phyloP scores from a whole-genome alignment of 1,140 invertebrate genomes.

The Solen grandis region DNA sequence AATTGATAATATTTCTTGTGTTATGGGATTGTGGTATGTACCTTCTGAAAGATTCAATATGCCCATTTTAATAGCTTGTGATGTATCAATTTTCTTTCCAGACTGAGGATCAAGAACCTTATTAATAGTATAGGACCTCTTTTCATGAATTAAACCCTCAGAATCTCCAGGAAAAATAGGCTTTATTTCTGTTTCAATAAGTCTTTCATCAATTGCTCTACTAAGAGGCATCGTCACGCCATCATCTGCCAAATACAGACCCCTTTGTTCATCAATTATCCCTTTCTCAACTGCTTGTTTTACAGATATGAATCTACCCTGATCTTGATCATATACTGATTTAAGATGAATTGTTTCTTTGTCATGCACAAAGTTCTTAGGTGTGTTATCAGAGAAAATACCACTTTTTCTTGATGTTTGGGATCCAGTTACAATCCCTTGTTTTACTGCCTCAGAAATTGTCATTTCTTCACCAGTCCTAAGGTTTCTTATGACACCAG shows the following conservation, averaged over 20 bases:
- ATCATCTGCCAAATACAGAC: conserved; percentile 89
- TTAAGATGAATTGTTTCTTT: conserved; percentile 62
- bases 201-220: conserved; percentile 88
- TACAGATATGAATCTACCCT: conserved; percentile 85
- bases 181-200: conserved; percentile 81
- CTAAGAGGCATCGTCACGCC: conserved; percentile 85
- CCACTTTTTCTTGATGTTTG: conserved; percentile 56
- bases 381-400: conserved; percentile 42
- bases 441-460: conserved; percentile 89
- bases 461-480: conserved; percentile 85
- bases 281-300: conserved; percentile 89
- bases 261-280: conserved; percentile 88
- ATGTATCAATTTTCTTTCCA: conserved; percentile 87
- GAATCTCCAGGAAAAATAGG: conserved; percentile 85
- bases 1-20: conserved; percentile 87
- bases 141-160: conserved; percentile 86
- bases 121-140: conserved; percentile 87
- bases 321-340: conserved; percentile 85
- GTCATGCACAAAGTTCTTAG: conserved; percentile 50
- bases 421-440: conserved; percentile 85
- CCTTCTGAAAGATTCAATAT: conserved; percentile 83
- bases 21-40: conserved; percentile 82
- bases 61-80: conserved; percentile 89
- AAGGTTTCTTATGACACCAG: conserved; percentile 84
- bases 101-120: conserved; percentile 91